Percentiles rank a stretch among this genome's conserved stretches.
Conservation (phyloP, 2,113 vertebrate genomes). For the Ibidorhyncha struthersii region DNA sequence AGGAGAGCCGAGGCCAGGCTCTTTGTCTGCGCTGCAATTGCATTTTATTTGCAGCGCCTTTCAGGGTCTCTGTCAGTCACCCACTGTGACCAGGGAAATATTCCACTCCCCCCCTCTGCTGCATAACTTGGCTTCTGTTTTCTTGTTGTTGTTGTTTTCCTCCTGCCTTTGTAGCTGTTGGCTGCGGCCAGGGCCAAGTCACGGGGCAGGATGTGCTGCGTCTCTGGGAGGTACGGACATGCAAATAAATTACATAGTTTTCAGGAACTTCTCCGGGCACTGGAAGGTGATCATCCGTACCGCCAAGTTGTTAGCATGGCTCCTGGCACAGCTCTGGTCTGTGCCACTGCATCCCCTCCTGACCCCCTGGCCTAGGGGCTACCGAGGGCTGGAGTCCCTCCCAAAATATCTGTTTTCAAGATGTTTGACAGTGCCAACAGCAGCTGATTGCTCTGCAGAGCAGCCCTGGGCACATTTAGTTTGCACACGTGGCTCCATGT, state of each 20-base stretch:
- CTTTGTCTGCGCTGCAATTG: background rate
- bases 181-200: background rate
- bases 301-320: rapidly evolving
- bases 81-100: background rate
- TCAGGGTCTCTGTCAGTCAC: conserved; percentile 22
- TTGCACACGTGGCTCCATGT: background rate
- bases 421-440: rapidly evolving
- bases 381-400: background rate
- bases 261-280: background rate
- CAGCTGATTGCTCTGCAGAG: background rate
- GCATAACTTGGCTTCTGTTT: conserved; percentile 54
- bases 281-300: background rate
- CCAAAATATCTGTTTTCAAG: background rate
- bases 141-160: conserved; percentile 48
- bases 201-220: conserved; percentile 40
- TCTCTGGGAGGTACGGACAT: background rate
- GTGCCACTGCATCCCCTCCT: rapidly evolving
- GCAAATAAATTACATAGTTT: background rate
- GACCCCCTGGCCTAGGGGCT: rapidly evolving
- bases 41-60: background rate
- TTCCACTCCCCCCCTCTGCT: background rate
- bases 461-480: rapidly evolving
- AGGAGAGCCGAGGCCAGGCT: background rate
- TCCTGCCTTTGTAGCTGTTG: conserved; percentile 34
- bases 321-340: background rate